Evolutionary conservation across 1,140 invertebrate species (phyloP), one percentile per base, ranked within the genome.

Genomic region (Halyomorpha halys): DNA sequence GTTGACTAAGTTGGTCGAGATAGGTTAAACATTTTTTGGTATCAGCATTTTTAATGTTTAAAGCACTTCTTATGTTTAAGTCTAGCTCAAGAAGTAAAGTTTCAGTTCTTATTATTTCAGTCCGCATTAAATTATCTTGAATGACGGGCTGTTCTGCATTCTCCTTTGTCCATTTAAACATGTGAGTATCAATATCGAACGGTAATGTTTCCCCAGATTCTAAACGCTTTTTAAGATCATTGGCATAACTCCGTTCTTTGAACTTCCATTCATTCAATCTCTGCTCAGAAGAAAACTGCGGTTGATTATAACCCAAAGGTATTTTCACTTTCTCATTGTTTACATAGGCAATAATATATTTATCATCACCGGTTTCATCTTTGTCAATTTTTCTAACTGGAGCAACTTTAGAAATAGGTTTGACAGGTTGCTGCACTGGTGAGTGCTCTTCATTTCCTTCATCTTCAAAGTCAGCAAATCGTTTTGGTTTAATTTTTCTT

Each of bases 401-500:
- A 16, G 47, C 25, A 23, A 59, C 54, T 44, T 59, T 59, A 9
- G 4, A 13, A 25, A 21, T 27, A 56, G 51, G 30, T 51, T 56
- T 56, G 11, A 15, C n/a, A 15, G 13, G 45, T 18, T 11, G 18
- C 19, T 14, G 27, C 2, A 16, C 3, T 1, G 11, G 34, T 39
- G 34, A 39, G 13, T 44, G 44, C 3, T 63, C 54, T 64, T 60
- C 44, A 34, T 53, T 44, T 34, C 47, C 13, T 54, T 60, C 25
- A 44, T 66, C 44, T 44, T 69, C 68, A 62, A 61, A 59, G 51
- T 68, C 69, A 19, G 66, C 59, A 65, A 68, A 69, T 63, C 70
- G 77, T 72, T 87, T 87, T 0, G 82, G 83, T 71, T 86, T 85
- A 64, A 88, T 84, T 75, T 86, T 89, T 30, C 87, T 78, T 0